Evolutionary conservation across 1,140 invertebrate genomes (phyloP).

Genomic region (Formica exsecta): DNA sequence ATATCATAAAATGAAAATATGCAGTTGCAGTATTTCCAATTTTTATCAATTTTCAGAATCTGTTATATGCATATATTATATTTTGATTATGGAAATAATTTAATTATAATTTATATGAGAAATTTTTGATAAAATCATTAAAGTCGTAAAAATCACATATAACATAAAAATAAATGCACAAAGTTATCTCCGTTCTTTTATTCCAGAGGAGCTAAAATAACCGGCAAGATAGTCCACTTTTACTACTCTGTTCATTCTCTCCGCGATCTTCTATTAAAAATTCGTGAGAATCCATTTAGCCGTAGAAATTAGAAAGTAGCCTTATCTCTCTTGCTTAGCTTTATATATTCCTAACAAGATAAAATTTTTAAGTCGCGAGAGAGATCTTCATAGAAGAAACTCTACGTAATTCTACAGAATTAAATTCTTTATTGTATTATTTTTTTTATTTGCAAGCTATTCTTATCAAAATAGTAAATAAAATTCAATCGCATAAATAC

Average conservation of each 20-base stretch:
- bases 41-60: conserved; percentile 1
- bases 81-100: background rate
- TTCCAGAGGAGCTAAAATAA: background rate
- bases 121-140: background rate
- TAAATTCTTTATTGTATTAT: background rate
- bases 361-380: conserved; percentile 6
- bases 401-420: conserved; percentile 9
- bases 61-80: conserved; percentile 10
- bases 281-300: conserved; percentile 55
- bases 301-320: conserved; percentile 69
- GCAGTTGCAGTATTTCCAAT: background rate
- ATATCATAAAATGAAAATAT: background rate
- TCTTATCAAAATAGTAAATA: background rate
- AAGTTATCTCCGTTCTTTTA: conserved; percentile 25
- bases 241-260: background rate
- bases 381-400: background rate
- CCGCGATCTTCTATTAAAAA: conserved; percentile 11
- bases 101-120: background rate
- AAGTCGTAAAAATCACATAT: background rate
- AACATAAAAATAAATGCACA: background rate
- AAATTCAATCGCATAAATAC: background rate
- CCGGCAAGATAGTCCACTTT: conserved; percentile 10
- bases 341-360: conserved; percentile 26
- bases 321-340: conserved; percentile 66
- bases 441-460: background rate